A percentile compares a stretch with the other conserved stretches of the same genome.
Evolutionary conservation across 2,113 vertebrate genomes (phyloP).

Genomic region (Camelus dromedarius): DNA sequence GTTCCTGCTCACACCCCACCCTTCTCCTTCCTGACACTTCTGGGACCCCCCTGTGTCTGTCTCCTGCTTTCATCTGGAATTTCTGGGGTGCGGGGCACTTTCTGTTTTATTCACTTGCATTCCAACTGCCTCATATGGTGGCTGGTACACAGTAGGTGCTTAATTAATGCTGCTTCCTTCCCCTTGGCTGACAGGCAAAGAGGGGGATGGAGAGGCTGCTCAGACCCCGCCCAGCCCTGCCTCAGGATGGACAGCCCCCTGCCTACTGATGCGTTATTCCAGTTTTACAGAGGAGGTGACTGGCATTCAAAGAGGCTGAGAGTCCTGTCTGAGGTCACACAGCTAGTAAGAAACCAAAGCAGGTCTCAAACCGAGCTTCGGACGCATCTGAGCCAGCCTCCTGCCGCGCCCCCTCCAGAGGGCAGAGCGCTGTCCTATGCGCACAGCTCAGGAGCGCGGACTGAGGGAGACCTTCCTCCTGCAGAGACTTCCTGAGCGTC

Average conservation of each 20-base stretch:
- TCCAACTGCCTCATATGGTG: rapidly evolving
- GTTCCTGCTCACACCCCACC: rapidly evolving
- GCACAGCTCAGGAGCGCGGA: rapidly evolving
- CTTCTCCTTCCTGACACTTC: background rate
- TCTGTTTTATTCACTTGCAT: background rate
- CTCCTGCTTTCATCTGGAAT: too few relatives aligned
- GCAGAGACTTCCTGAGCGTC: rapidly evolving
- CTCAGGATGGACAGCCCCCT: too few relatives aligned
- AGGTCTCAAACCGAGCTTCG: rapidly evolving
- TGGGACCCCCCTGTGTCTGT: rapidly evolving
- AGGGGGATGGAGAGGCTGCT: rapidly evolving
- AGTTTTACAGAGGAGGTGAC: background rate
- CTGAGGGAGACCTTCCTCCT: rapidly evolving
- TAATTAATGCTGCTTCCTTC: background rate
- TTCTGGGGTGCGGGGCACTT: rapidly evolving
- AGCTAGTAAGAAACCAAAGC: background rate
- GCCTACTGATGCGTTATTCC: background rate
- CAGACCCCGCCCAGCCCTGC: background rate
- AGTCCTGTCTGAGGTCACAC: background rate
- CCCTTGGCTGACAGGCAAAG: background rate
- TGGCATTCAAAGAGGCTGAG: background rate
- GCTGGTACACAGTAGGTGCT: background rate
- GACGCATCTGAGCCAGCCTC: background rate
- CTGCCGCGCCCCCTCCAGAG: rapidly evolving
- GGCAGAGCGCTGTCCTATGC: rapidly evolving